These are phyloP conservation scores for Cynodonichthys magdalenae DNA, from an alignment of 2,797 vertebrate genomes.

Conservation along the genomic window DNA sequence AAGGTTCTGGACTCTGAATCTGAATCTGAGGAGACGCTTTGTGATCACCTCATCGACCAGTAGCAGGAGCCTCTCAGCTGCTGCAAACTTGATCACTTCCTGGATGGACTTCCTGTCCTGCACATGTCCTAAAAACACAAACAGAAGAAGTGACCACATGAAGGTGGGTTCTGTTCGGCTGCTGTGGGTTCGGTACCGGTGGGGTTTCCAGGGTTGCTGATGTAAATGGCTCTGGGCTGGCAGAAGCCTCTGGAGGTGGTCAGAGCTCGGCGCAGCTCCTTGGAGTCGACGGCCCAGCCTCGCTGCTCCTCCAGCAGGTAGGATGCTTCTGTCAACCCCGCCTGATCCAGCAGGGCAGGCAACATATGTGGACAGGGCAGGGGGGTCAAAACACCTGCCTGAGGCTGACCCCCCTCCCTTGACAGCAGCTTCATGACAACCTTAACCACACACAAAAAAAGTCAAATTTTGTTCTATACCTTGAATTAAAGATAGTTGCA, in stretches of 20 bases:
- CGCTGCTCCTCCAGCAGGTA: conserved; percentile 69
- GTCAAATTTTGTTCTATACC: background rate
- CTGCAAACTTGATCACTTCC: conserved; percentile 85
- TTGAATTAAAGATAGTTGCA: too few relatives aligned
- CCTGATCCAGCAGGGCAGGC: conserved; percentile 45
- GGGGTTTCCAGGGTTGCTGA: conserved; percentile 79
- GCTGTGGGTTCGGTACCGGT: conserved; percentile 62
- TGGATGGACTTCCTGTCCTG: conserved; percentile 85
- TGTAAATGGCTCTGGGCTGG: conserved; percentile 70
- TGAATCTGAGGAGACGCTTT: conserved; percentile 5
- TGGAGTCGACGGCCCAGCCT: conserved; percentile 67
- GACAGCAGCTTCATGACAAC: conserved; percentile 62
- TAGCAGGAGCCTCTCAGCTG: conserved; percentile 82
- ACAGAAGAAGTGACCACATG: background rate
- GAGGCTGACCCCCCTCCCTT: conserved; percentile 34
- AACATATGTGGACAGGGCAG: conserved; percentile 45
- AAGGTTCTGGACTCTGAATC: background rate
- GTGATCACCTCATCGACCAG: conserved; percentile 86
- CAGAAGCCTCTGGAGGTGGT: conserved; percentile 41
- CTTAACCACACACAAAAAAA: conserved; percentile 39
- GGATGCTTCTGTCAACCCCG: conserved; percentile 42
- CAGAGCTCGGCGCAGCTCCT: conserved; percentile 57
- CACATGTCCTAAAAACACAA: conserved; percentile 80
- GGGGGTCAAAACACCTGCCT: conserved; percentile 67
- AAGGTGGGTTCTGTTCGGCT: background rate